A percentile compares a stretch with the other conserved stretches of the same genome.
Conservation (phyloP, 2,888 invertebrate species). For the Pheosia tremula region DNA sequence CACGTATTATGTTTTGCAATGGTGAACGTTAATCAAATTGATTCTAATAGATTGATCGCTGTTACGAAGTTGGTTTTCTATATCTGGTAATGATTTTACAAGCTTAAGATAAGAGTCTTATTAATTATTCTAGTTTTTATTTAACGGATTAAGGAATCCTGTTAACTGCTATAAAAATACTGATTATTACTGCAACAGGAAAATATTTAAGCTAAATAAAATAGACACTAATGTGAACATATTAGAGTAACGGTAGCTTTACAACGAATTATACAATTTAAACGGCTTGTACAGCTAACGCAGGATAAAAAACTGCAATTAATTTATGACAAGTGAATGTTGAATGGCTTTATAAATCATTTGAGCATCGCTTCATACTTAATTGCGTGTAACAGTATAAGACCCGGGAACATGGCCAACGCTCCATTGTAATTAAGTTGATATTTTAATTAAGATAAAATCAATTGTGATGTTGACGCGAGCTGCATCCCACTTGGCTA, state of each 20-base stretch:
- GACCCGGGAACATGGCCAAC: constrained; percentile 16
- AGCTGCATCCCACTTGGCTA: background rate
- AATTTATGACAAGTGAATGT: constrained; percentile 33
- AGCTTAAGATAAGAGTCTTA: too few species aligned
- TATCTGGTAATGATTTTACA: too few species aligned
- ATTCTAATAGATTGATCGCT: too few species aligned
- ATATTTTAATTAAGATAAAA: constrained; percentile 24
- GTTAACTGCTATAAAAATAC: background rate
- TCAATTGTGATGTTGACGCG: constrained; percentile 12
- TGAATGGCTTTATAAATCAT: constrained; percentile 27
- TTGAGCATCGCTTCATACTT: constrained; percentile 28
- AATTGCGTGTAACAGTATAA: constrained; percentile 17
- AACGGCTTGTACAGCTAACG: constrained; percentile 12
- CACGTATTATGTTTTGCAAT: too few species aligned
- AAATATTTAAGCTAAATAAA: constrained; percentile 20
- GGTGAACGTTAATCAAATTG: too few species aligned
- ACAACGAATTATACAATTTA: constrained; percentile 9
- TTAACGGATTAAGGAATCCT: too few species aligned
- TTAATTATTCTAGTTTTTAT: too few species aligned
- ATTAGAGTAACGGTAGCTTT: constrained; percentile 16
- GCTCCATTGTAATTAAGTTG: constrained; percentile 38
- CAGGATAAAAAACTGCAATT: constrained; percentile 20
- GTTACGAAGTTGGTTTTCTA: too few species aligned
- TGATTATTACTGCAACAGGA: constrained; percentile 15
- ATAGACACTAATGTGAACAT: constrained; percentile 15